phyloP scores from a whole-genome alignment of 2,888 invertebrate genomes.

The Pachycephus smyrnensis region DNA sequence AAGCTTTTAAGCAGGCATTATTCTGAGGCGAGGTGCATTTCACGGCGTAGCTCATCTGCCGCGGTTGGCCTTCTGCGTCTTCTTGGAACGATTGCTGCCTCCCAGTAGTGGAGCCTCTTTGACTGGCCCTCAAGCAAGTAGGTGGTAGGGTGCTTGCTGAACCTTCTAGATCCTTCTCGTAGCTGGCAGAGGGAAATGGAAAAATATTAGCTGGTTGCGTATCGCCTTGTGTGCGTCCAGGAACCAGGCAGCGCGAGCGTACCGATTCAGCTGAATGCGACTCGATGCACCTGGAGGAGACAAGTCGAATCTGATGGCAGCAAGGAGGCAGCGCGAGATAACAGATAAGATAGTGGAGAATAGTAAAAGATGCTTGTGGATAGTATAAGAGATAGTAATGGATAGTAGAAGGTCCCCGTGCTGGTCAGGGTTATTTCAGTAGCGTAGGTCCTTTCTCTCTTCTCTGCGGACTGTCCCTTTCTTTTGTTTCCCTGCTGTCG shows the following conservation, averaged over 20 bases:
- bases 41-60: slow-evolving; percentile 9
- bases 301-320: no score
- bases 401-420: neutral
- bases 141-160: neutral
- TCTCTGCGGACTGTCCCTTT: slow-evolving; percentile 12
- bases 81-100: slow-evolving; percentile 34
- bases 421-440: slow-evolving; percentile 32
- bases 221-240: neutral
- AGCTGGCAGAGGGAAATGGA: neutral
- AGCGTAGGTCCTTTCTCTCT: slow-evolving; percentile 27
- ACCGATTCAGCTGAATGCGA: neutral
- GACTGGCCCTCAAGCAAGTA: neutral
- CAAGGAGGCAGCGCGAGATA: no score
- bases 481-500: slow-evolving; percentile 39
- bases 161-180: neutral
- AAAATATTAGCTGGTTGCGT: neutral
- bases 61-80: slow-evolving; percentile 39
- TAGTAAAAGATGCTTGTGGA: no score
- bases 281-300: no score
- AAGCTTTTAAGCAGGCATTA: slow-evolving; percentile 31
- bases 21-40: neutral
- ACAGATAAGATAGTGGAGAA: no score
- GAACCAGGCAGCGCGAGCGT: neutral
- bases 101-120: neutral
- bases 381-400: no score